A percentile compares a stretch with the other conserved stretches of the same genome.
Conservation (phyloP, 2,888 invertebrate genomes). For the Rotaria magnacalcarata region DNA sequence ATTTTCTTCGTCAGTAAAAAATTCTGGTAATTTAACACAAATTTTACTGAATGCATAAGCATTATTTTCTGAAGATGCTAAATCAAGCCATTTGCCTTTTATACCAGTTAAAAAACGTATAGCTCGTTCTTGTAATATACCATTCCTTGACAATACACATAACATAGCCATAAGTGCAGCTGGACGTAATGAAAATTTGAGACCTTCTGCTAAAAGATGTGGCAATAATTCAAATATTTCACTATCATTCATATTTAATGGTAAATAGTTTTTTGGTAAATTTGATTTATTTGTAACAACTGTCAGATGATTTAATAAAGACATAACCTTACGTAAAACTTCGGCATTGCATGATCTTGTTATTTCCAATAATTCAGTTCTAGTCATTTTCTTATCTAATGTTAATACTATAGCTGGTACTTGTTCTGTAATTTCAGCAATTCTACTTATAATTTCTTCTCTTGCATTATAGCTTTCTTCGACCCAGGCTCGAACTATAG, state of each 20-base stretch:
- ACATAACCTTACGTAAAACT: background rate
- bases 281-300: background rate
- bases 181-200: background rate
- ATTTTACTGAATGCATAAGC: background rate
- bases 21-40: constrained; percentile 1
- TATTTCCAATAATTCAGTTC: background rate
- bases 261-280: constrained; percentile 3
- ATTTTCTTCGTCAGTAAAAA: constrained; percentile 10
- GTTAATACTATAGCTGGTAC: constrained; percentile 11
- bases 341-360: no score
- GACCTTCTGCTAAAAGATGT: constrained; percentile 1
- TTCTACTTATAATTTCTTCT: background rate
- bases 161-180: background rate
- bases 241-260: background rate
- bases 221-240: constrained; percentile 14
- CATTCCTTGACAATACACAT: no score
- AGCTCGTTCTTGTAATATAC: no score
- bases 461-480: background rate
- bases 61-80: constrained; percentile 2
- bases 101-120: no score
- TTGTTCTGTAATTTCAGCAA: constrained; percentile 9
- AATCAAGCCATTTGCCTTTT: constrained; percentile 16
- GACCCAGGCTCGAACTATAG: no score
- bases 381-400: background rate
- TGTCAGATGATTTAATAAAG: constrained; percentile 19